These are phyloP conservation scores for Gymnocypris eckloni DNA, from an alignment of 2,797 vertebrate species.

Conservation along the genomic window DNA sequence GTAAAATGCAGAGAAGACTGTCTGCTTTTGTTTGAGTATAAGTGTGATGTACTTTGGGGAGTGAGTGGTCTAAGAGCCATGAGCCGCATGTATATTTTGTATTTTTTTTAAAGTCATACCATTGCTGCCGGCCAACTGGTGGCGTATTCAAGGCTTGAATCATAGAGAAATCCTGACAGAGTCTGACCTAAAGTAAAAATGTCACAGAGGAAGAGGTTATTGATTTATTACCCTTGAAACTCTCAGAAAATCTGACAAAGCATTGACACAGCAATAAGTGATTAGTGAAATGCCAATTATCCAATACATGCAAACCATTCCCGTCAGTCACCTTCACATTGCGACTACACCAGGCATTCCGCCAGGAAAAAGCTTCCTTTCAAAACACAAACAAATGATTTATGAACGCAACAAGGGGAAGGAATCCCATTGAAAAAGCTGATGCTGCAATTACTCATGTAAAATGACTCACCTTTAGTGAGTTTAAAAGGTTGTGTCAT, in stretches of 20 bases:
- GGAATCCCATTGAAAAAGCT: constrained; percentile 14
- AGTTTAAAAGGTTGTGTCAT: neutral
- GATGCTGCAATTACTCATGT: constrained; percentile 18
- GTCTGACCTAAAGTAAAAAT: constrained; percentile 44
- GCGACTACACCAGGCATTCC: neutral
- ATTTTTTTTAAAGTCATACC: neutral
- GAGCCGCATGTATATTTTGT: neutral
- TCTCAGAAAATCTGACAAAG: constrained; percentile 49
- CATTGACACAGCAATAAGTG: constrained; percentile 53
- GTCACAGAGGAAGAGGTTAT: constrained; percentile 23
- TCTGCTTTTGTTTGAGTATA: constrained; percentile 26
- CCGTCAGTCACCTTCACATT: constrained; percentile 38
- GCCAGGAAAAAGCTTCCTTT: constrained; percentile 20
- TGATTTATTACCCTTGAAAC: constrained; percentile 44
- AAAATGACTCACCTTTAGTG: constrained; percentile 30
- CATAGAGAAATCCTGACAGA: constrained; percentile 16
- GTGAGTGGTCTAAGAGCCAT: constrained; percentile 12
- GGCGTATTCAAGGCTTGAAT: neutral
- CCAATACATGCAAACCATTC: constrained; percentile 40
- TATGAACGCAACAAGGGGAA: constrained; percentile 30
- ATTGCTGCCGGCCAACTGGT: constrained; percentile 1
- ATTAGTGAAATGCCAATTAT: constrained; percentile 51
- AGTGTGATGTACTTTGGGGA: neutral
- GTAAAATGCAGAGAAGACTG: neutral
- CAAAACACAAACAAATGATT: constrained; percentile 43